Evolutionary conservation across 2,113 vertebrate species (phyloP).

Genomic region (Sphyrna mokarran): DNA sequence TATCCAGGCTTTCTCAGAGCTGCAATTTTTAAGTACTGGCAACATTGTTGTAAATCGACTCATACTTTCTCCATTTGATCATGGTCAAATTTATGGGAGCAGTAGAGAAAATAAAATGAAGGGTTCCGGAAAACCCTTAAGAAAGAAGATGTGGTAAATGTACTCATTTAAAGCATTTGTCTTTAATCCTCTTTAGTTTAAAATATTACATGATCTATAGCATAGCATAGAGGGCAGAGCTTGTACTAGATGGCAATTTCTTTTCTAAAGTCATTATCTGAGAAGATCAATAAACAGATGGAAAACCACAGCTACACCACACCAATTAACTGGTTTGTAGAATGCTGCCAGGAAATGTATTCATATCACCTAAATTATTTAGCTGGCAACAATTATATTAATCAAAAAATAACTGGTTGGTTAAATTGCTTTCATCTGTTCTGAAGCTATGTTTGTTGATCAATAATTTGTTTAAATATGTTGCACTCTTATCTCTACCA

Average conservation of each 20-base stretch:
- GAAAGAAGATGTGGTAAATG: not conserved
- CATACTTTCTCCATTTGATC: not conserved
- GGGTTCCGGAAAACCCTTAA: not conserved
- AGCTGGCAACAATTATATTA: not conserved
- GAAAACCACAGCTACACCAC: not conserved
- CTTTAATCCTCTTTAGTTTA: not conserved
- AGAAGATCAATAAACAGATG: not conserved
- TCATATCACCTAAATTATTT: not conserved
- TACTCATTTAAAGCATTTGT: not conserved
- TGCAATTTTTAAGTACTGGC: too few relatives aligned
- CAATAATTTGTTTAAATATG: constrained; percentile 19
- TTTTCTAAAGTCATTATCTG: constrained; percentile 12
- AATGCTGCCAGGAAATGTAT: not conserved
- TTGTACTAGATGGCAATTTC: not conserved
- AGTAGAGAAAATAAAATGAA: not conserved
- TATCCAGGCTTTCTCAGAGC: too few relatives aligned
- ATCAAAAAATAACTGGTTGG: not conserved
- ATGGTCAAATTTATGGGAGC: not conserved
- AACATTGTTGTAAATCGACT: too few relatives aligned
- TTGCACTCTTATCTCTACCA: not conserved
- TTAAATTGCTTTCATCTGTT: constrained; percentile 5
- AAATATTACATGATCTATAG: not conserved
- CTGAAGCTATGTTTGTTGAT: not conserved
- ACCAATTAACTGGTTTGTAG: not conserved
- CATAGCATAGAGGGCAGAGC: not conserved